Evolutionary conservation across 2,113 vertebrate genomes (phyloP).

Genomic region (Epinephelus moara): DNA sequence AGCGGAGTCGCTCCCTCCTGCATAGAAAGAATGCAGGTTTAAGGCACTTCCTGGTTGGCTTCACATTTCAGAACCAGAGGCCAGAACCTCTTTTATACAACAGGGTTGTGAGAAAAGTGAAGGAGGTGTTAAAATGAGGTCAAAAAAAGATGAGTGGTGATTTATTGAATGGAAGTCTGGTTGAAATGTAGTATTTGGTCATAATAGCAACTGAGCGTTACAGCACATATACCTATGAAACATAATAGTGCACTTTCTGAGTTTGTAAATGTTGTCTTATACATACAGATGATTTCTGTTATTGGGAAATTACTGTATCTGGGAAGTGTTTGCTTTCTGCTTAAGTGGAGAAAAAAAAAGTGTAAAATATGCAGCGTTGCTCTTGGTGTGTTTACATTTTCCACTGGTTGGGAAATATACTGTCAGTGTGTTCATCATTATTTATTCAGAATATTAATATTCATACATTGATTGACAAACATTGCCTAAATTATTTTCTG

Average conservation of each 20-base stretch:
- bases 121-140: background rate
- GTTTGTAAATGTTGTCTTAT: background rate
- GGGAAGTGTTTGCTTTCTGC: background rate
- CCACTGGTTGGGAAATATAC: background rate
- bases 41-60: no score
- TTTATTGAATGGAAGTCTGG: background rate
- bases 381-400: slow-evolving; percentile 1
- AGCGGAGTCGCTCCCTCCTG: no score
- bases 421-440: background rate
- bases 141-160: background rate
- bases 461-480: slow-evolving; percentile 25
- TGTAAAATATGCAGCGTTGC: background rate
- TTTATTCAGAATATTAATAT: slow-evolving; percentile 37
- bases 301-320: background rate
- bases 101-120: background rate
- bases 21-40: no score
- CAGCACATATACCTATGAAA: background rate
- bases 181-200: background rate
- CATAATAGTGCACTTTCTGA: background rate
- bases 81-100: no score
- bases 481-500: slow-evolving; percentile 23
- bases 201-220: background rate
- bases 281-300: background rate
- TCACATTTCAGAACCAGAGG: no score
- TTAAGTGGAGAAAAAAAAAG: background rate